Evolutionary conservation across 2,113 vertebrate genomes (phyloP).

Genomic region (Oreochromis spilurus): DNA sequence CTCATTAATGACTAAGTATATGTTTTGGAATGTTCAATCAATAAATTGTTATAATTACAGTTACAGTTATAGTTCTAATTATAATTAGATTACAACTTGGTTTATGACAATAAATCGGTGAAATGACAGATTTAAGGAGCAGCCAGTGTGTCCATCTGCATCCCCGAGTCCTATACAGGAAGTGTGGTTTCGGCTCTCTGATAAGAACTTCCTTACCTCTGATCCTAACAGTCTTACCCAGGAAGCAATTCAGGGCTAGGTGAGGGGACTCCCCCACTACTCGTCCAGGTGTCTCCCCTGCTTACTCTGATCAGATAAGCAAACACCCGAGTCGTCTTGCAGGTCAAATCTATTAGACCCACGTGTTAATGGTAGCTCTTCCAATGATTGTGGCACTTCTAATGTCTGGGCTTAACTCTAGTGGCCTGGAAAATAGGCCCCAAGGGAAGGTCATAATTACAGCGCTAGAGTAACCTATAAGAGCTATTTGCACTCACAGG

Average conservation of each 20-base stretch:
- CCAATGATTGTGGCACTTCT: not conserved
- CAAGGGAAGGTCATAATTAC: not conserved
- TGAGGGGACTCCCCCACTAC: not conserved
- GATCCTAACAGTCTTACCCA: not conserved
- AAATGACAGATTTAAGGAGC: not conserved
- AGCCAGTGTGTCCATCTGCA: not conserved
- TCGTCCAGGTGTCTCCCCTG: not conserved
- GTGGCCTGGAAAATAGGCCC: not conserved
- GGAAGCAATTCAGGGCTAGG: not conserved
- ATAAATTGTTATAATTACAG: not conserved
- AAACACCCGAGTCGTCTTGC: not conserved
- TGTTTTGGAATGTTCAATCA: not conserved
- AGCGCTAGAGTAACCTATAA: not conserved
- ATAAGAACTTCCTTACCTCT: not conserved
- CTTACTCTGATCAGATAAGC: not conserved
- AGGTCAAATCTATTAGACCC: not conserved
- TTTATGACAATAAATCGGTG: not conserved
- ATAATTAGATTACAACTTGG: not conserved
- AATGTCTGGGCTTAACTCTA: not conserved
- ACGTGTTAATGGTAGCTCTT: not conserved
- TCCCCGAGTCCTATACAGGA: not conserved
- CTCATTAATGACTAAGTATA: not conserved
- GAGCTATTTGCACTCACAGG: not conserved
- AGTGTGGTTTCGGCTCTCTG: not conserved
- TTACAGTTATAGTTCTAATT: not conserved